Evolutionary conservation across 2,113 vertebrate species (phyloP), one percentile per base, ranked within the genome.

Genomic region (Pseudolaguvia tuberculata): DNA sequence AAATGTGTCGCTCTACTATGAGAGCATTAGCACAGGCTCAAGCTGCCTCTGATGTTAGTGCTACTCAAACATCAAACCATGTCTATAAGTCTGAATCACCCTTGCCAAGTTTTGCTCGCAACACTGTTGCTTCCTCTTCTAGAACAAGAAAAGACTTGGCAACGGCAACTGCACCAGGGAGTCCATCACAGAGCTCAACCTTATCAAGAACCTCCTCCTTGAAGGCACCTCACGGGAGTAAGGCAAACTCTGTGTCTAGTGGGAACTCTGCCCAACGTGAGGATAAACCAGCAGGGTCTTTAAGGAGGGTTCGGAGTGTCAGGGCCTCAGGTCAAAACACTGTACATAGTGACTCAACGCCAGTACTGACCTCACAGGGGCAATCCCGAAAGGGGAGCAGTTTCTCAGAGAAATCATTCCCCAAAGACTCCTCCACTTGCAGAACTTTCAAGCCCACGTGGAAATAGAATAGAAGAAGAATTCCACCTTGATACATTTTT

Each of bases 111-210:
- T 99, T 98, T 65, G 95, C 95, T 0, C 91, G 96, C 20, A 97
- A 92, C 85, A 99, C 97, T 0, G 90, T 98, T n/a, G 91, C 97
- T 42, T 99, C 92, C 5, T 89, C 93, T 5, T 96, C 94, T 47
- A 89, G 89, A 77, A 83, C 87, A 67, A 94, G 88, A 77, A 91
- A 91, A 3, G 95, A 96, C 45, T 63, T 88, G 0, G 69, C 75
- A 0, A 39, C 82, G 0, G 79, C 72, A 0, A 84, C 92, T 5
- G 88, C 75, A 72, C 83, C 88, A 29, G 78, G 87, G 48, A 90
- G 87, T 0, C 89, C 87, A 0, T 79, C 88, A 81, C 89, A 84
- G 73, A 88, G 86, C 66, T 78, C 89, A 1, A 74, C 88, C 1
- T 75, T 91, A 50, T 88, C 86, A 0, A 90, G 92, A 45, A 90